phyloP scores from a whole-genome alignment of 37 sponge, comb jelly and placozoan species.

The Beroe forskalii region DNA sequence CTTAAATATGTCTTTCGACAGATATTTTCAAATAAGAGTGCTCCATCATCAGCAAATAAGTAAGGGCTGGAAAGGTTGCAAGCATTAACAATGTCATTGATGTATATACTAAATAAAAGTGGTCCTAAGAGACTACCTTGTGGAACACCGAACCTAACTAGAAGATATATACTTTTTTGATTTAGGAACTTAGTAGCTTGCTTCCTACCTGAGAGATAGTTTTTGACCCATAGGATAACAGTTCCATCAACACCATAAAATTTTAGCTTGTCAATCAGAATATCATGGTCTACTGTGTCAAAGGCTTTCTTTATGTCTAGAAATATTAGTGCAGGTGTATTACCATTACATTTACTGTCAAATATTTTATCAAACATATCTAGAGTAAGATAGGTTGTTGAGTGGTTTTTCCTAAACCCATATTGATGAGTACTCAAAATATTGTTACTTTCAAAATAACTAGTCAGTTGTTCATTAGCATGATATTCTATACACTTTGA shows the following conservation, averaged over 20 bases:
- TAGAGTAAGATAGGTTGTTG: background rate
- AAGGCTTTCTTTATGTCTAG: background rate
- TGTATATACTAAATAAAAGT: too few species aligned
- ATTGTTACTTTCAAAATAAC: background rate
- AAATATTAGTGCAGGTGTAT: background rate
- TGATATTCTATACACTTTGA: background rate
- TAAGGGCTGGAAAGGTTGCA: background rate
- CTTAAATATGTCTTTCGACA: too few species aligned
- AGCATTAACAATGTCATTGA: background rate
- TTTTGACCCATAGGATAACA: background rate
- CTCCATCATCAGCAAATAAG: conserved; percentile 38
- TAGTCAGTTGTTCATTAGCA: background rate
- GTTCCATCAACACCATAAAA: background rate
- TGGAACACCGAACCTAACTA: background rate
- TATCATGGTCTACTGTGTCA: background rate
- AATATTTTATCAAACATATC: conserved; percentile 19
- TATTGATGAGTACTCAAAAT: background rate
- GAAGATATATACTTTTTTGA: background rate
- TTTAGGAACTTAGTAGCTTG: background rate
- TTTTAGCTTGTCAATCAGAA: background rate
- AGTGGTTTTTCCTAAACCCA: conserved; percentile 10
- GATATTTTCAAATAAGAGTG: too few species aligned
- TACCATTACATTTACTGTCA: background rate
- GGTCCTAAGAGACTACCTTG: background rate
- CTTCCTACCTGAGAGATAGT: background rate